These are phyloP conservation scores for Leucosticte australis DNA, from an alignment of 2,113 vertebrate species.

Conservation along the genomic window DNA sequence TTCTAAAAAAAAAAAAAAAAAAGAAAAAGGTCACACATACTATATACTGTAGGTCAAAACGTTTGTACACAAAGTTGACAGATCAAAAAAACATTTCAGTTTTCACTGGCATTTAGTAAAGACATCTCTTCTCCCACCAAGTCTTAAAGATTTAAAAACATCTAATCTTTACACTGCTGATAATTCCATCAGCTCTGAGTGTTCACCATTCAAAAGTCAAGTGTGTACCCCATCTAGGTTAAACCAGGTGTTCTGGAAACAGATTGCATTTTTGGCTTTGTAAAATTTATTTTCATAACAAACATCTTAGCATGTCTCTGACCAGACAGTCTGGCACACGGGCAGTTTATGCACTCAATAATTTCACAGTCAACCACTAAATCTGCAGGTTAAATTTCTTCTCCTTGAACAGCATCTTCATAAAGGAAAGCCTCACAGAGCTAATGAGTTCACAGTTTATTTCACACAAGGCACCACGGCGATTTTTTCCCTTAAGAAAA, in stretches of 20 bases:
- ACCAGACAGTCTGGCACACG: background rate
- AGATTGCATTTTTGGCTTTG: background rate
- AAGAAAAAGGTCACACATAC: too few relatives aligned
- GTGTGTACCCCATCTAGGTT: rapidly evolving
- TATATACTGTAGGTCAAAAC: background rate
- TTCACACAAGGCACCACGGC: background rate
- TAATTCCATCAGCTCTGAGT: background rate
- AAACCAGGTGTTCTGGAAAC: background rate
- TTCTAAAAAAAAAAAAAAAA: rapidly evolving
- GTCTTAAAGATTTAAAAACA: background rate
- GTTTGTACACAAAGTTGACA: background rate
- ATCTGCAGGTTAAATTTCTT: background rate
- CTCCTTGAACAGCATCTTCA: background rate
- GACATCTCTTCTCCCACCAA: background rate
- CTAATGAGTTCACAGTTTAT: rapidly evolving
- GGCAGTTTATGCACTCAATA: rapidly evolving
- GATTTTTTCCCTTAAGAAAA: background rate
- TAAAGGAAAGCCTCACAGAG: background rate
- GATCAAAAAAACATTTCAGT: background rate
- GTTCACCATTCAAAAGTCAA: background rate
- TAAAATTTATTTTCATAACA: background rate
- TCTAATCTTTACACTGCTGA: rapidly evolving
- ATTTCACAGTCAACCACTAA: background rate
- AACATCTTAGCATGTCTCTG: background rate
- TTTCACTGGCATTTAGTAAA: background rate